Evolutionary conservation across 2,888 invertebrate genomes (phyloP), one percentile per base, ranked within the genome.

Genomic region (Drosophila putrida): DNA sequence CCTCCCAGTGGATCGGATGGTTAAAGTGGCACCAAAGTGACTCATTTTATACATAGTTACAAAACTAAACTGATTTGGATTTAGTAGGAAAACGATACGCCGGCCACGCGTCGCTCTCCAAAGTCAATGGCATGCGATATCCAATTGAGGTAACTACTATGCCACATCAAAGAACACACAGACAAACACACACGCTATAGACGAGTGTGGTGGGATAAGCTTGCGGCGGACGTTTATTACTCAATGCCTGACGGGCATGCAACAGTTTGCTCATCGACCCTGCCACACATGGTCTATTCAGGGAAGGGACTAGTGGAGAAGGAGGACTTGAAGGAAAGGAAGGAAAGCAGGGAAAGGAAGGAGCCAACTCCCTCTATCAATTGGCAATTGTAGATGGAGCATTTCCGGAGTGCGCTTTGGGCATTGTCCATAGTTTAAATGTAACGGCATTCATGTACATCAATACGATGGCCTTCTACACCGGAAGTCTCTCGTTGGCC

Each of bases 401-500:
- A 6, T 96, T 95, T 92, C 96, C 96, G 2, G 96, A 96, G 91
- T 96, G 96, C 87, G 95, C 95, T 4, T 90, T 96, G 49, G 96
- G 95, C 11, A 92, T 96, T 53, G 95, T 95, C 9, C 94, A 96
- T 89, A 94, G 94, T 60, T 94, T 95, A 87, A 94, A 95, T 81
- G 93, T 94, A 1, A 96, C 96, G 71, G 96, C 96, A 0, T 96
- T 96, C 91, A 96, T 96, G 93, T 96, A 95, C 93, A 95, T 96
- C 71, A 96, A 96, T 92, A 96, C 96, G 11, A 96, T 96, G 5
- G 96, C 95, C 13, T 95, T 96, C 90, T 96, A 96, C 92, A 94
- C 95, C 13, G 94, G 94, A 72, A 95, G 95, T 4, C 93, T 96
- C 63, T 94, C 95, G 50, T 93, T 94, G 47, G 95, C 96, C 39